phyloP scores from a whole-genome alignment of 2,797 vertebrate genomes.

The Erethizon dorsatum region DNA sequence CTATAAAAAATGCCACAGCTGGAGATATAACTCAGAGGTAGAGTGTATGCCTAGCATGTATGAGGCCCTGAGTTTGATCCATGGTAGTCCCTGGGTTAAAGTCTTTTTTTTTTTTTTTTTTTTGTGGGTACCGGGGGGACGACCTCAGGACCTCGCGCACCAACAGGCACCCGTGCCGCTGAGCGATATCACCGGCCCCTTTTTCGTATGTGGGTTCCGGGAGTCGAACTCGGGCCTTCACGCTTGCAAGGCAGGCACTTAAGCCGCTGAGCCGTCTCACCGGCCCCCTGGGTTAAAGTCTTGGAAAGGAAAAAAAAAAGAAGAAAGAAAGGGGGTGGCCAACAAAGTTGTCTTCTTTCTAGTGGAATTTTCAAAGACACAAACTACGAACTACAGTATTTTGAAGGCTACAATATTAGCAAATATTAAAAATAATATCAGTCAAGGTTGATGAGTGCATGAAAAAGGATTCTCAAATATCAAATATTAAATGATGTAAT shows the following conservation, averaged over 20 bases:
- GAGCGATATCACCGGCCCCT: too few relatives aligned
- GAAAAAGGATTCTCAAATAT: constrained; percentile 37
- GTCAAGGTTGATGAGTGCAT: background rate
- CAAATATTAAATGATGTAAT: constrained; percentile 7
- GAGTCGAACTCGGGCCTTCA: too few relatives aligned
- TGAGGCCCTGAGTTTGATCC: background rate
- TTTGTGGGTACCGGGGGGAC: too few relatives aligned
- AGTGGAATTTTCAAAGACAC: constrained; percentile 41
- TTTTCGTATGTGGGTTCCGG: too few relatives aligned
- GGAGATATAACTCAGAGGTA: background rate
- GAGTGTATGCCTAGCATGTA: background rate
- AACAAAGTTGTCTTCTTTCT: constrained; percentile 37
- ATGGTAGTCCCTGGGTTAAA: background rate
- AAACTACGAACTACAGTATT: background rate
- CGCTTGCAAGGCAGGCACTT: too few relatives aligned
- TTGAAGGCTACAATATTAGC: constrained; percentile 10
- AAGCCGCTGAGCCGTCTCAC: too few relatives aligned
- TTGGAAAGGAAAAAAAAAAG: background rate
- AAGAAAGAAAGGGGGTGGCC: too few relatives aligned
- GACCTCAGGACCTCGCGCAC: too few relatives aligned
- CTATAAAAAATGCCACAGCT: constrained; percentile 14
- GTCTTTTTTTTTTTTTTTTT: too few relatives aligned
- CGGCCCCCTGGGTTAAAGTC: background rate
- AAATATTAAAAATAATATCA: constrained; percentile 49
- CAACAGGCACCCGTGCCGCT: too few relatives aligned